Evolutionary conservation across 2,888 invertebrate genomes (phyloP).

Genomic region (Xylocampa areola): DNA sequence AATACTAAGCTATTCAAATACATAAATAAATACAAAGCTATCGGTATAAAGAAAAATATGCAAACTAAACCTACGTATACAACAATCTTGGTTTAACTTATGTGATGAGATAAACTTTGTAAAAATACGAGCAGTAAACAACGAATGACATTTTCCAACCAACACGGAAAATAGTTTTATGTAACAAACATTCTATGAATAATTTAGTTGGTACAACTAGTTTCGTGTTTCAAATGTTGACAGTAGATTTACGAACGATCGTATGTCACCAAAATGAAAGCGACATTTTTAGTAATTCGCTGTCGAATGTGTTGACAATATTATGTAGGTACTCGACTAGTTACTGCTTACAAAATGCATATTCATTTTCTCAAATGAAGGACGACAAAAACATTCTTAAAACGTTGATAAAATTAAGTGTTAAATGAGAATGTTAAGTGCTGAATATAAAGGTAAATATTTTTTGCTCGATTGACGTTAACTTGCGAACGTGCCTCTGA

Average conservation of each 20-base stretch:
- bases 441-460: slow-evolving; percentile 54
- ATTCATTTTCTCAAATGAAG: slow-evolving; percentile 47
- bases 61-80: no score
- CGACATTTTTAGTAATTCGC: slow-evolving; percentile 8
- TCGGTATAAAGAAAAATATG: no score
- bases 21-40: no score
- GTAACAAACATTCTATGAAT: slow-evolving; percentile 25
- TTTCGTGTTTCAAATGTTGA: slow-evolving; percentile 17
- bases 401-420: slow-evolving; percentile 66
- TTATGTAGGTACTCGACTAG: no score
- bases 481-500: slow-evolving; percentile 42
- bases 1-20: no score
- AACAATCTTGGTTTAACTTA: no score
- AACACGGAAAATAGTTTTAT: slow-evolving; percentile 12
- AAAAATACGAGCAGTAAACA: not conserved
- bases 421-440: slow-evolving; percentile 60
- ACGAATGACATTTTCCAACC: slow-evolving; percentile 8
- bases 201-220: slow-evolving; percentile 14
- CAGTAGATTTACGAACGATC: slow-evolving; percentile 15
- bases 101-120: not conserved
- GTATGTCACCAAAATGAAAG: slow-evolving; percentile 12
- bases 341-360: slow-evolving; percentile 33
- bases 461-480: slow-evolving; percentile 50
- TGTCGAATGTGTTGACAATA: slow-evolving; percentile 14
- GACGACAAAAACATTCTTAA: slow-evolving; percentile 65